These are phyloP conservation scores for Desoria tigrina DNA, from an alignment of 2,888 invertebrate species.

Conservation along the genomic window DNA sequence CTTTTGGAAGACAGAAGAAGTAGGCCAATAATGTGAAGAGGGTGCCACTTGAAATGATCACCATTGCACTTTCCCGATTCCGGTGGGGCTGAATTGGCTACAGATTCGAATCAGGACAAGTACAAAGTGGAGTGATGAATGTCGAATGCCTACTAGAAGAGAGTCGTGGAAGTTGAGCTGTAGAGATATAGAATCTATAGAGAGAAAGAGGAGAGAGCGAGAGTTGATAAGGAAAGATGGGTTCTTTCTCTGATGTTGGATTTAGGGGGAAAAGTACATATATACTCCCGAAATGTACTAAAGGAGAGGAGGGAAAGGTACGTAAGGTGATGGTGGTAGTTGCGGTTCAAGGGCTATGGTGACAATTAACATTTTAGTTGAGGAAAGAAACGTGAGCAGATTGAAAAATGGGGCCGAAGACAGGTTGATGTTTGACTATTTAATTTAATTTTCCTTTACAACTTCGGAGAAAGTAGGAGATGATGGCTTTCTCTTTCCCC, in stretches of 20 bases:
- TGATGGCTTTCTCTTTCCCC: too few species aligned
- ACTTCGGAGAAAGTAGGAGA: too few species aligned
- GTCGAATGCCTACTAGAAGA: not conserved
- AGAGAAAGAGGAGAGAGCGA: slow-evolving; percentile 13
- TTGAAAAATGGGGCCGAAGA: slow-evolving; percentile 16
- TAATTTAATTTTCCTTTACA: slow-evolving; percentile 18
- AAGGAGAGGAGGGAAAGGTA: not conserved
- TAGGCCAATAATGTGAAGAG: slow-evolving; percentile 54
- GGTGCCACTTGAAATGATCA: slow-evolving; percentile 50
- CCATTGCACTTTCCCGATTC: slow-evolving; percentile 53
- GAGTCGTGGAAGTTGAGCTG: slow-evolving; percentile 14
- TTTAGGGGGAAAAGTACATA: too few species aligned
- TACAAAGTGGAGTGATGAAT: not conserved
- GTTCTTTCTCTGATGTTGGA: too few species aligned
- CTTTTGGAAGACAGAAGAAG: slow-evolving; percentile 54
- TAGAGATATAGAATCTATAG: not conserved
- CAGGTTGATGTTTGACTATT: slow-evolving; percentile 14
- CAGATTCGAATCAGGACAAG: not conserved
- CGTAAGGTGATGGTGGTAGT: not conserved
- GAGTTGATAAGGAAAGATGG: slow-evolving; percentile 6
- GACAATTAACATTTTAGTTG: slow-evolving; percentile 24
- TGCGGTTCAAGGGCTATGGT: slow-evolving; percentile 8
- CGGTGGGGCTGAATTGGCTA: slow-evolving; percentile 9
- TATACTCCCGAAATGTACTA: not conserved
- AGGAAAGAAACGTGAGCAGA: slow-evolving; percentile 16